Percentiles rank a stretch among this genome's conserved stretches.
Conservation (phyloP, 2,797 vertebrate genomes). For the Sebastes wilsoni region DNA sequence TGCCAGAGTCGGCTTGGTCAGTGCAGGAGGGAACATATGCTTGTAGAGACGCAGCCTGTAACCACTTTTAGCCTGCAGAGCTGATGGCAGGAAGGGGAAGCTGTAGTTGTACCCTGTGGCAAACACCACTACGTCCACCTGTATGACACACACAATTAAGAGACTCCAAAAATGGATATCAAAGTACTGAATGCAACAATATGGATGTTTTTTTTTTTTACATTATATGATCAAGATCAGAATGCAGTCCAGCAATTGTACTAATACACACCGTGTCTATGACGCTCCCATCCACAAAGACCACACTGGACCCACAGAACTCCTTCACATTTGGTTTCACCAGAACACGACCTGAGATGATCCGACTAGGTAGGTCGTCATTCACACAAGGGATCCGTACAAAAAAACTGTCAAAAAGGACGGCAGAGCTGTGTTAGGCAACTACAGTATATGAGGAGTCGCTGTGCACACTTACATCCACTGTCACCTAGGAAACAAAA, state of each 20-base stretch:
- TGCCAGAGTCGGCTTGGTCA: constrained; percentile 82
- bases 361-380: constrained; percentile 82
- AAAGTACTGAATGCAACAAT: background rate
- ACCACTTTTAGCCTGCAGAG: constrained; percentile 68
- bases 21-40: constrained; percentile 79
- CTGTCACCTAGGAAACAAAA: background rate
- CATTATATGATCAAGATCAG: background rate
- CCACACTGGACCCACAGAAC: constrained; percentile 78
- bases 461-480: background rate
- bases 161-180: background rate
- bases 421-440: background rate
- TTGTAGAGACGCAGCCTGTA: constrained; percentile 84
- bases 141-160: background rate
- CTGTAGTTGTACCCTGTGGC: constrained; percentile 84
- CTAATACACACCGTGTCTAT: constrained; percentile 70
- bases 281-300: constrained; percentile 76
- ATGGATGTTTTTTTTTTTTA: background rate
- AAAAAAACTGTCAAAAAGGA: constrained; percentile 58
- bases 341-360: constrained; percentile 82
- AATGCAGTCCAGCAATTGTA: background rate
- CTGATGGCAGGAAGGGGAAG: constrained; percentile 87
- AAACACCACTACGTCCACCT: constrained; percentile 83
- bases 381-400: constrained; percentile 81
- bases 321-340: constrained; percentile 82
- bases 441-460: background rate